phyloP scores from a whole-genome alignment of 2,888 invertebrate species.

The Napeogenes inachia region DNA sequence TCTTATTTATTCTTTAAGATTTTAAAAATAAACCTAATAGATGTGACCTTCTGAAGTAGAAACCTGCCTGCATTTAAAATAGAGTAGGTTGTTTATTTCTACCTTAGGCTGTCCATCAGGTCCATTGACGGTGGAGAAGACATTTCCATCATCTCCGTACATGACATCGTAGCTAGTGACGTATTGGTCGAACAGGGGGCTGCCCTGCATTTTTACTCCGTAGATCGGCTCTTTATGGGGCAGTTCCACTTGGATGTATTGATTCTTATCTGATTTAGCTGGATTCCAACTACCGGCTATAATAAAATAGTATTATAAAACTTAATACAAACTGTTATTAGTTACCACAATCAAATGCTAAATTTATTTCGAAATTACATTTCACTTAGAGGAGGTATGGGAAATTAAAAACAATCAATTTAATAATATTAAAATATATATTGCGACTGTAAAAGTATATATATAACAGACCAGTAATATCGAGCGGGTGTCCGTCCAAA shows the following conservation, averaged over 20 bases:
- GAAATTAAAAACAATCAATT: too few species aligned
- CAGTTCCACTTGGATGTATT: constrained; percentile 84
- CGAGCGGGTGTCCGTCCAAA: constrained; percentile 51
- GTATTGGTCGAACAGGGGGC: constrained; percentile 81
- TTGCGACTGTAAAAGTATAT: background rate
- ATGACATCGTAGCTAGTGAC: constrained; percentile 86
- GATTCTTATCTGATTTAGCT: constrained; percentile 72
- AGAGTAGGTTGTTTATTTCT: constrained; percentile 11
- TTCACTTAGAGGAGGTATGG: too few species aligned
- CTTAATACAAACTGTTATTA: too few species aligned
- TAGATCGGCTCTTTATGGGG: constrained; percentile 82
- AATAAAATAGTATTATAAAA: background rate
- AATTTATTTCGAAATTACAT: too few species aligned
- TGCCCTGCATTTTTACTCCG: constrained; percentile 85
- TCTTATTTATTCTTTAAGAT: too few species aligned
- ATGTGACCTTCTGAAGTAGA: too few species aligned
- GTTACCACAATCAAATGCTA: too few species aligned
- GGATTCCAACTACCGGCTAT: constrained; percentile 85
- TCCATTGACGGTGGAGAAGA: constrained; percentile 78
- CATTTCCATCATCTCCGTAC: constrained; percentile 81
- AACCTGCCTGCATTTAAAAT: too few species aligned
- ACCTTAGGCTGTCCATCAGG: constrained; percentile 75
- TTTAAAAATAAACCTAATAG: too few species aligned
- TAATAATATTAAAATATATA: too few species aligned
- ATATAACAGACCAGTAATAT: constrained; percentile 35